These are phyloP conservation scores for Plestiodon gilberti DNA, from an alignment of 2,113 vertebrate genomes.

Conservation along the genomic window DNA sequence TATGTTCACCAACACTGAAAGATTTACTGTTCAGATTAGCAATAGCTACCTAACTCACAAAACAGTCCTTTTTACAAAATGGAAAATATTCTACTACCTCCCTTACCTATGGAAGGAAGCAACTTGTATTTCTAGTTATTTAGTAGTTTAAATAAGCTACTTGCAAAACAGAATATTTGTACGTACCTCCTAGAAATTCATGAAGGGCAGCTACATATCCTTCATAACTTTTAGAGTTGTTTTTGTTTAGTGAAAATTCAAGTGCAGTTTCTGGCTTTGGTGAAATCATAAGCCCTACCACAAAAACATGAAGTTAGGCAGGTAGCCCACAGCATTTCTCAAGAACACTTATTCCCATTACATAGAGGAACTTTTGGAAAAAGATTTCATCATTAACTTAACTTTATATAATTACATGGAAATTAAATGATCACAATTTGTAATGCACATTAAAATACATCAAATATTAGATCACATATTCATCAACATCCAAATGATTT, in stretches of 20 bases:
- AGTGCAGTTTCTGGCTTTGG: slow-evolving; percentile 81
- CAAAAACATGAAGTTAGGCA: slow-evolving; percentile 48
- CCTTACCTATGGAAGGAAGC: neutral
- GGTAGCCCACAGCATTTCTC: slow-evolving; percentile 15
- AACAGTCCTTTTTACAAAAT: neutral
- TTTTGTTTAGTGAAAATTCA: slow-evolving; percentile 84
- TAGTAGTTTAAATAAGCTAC: neutral
- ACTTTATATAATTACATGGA: slow-evolving; percentile 8
- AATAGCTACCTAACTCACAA: neutral
- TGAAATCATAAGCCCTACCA: slow-evolving; percentile 89
- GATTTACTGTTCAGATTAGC: neutral
- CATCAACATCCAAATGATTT: slow-evolving; percentile 39
- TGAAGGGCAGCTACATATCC: slow-evolving; percentile 80
- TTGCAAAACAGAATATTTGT: slow-evolving; percentile 12
- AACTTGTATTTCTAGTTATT: too few relatives aligned
- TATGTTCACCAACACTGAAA: neutral
- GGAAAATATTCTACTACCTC: neutral
- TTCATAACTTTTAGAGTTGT: slow-evolving; percentile 74
- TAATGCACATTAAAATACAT: neutral
- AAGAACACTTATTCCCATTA: slow-evolving; percentile 28
- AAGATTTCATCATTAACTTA: neutral
- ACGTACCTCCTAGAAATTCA: slow-evolving; percentile 85
- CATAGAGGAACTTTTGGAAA: slow-evolving; percentile 19
- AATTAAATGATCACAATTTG: neutral
- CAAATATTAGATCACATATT: neutral